Base-by-base conservation (phyloP, 2,888 invertebrate species). In the Lottia scabra region DNA sequence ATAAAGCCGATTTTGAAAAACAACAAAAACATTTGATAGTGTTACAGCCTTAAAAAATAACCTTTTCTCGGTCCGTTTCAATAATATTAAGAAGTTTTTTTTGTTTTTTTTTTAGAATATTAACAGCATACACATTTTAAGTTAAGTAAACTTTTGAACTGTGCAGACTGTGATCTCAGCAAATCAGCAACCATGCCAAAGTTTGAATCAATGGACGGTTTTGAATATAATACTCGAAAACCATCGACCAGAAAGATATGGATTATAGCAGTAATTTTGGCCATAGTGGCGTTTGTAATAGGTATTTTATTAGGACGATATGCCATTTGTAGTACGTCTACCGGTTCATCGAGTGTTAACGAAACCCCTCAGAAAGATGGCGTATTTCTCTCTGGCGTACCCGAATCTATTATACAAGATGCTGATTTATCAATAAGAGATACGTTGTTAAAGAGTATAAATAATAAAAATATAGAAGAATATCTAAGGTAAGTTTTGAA, bases 301-400 rank as follows among this genome's bases (percentile, higher is more conserved):
- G 83, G 83, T n/a, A 81, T 83, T 70, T 45, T 82, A 63, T 78
- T 82, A 72, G 82, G 83, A 65, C 75, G 80, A 13, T 81, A 75
- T 70, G 81, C 77, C 2, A 71, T 77, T 1, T 78, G 80, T 63
- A 23, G 23, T 19, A 23, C 56, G 23, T 23, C 56, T 12, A 12
- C 56, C 23, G 2, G 10, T 12, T 23, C 56, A 8, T n/a, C 56
- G 0, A 23, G 23, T 23, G 56, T 56, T 56, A 19, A 6, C 2
- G 56, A 23, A 19, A 4, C 10, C 2, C 56, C 56, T 10, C 5
- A 56, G 4, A 56, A 23, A 19, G 56, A 56, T 56, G 56, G 56
- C 4, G 56, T 23, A 10, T 56, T 56, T 23, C 56, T 56, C 23
- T 12, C 56, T 44, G 68, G 68, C 23, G 64, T 69, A n/a, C n/a